Conservation (phyloP, 2,797 vertebrate genomes). For the Moxostoma hubbsi region DNA sequence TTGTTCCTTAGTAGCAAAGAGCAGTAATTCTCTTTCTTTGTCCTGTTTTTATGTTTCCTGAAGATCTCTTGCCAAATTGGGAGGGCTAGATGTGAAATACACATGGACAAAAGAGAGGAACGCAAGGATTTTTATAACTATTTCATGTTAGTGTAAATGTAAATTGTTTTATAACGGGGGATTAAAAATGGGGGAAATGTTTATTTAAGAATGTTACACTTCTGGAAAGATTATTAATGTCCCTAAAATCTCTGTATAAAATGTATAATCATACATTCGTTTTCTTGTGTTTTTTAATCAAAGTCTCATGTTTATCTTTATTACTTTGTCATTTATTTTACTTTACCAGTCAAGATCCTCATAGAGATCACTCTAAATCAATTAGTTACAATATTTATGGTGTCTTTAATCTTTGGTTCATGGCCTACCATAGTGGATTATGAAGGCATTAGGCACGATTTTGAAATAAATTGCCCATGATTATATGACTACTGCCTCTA, state of each 20-base stretch:
- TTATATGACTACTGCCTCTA: neutral
- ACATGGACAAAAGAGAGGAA: conserved; percentile 34
- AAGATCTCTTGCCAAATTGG: conserved; percentile 52
- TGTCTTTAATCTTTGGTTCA: conserved; percentile 3
- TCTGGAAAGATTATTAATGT: conserved; percentile 54
- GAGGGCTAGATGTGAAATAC: conserved; percentile 38
- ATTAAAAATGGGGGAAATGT: conserved; percentile 47
- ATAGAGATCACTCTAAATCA: neutral
- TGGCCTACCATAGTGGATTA: neutral
- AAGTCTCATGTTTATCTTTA: neutral
- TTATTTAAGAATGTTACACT: conserved; percentile 54
- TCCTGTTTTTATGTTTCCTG: conserved; percentile 26
- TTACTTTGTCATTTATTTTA: conserved; percentile 4
- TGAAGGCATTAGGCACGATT: neutral
- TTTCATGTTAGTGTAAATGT: conserved; percentile 46
- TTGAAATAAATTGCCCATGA: neutral
- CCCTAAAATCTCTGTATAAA: conserved; percentile 45
- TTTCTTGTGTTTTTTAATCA: neutral
- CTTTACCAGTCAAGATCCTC: conserved; percentile 10
- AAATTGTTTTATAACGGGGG: conserved; percentile 57
- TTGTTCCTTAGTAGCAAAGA: conserved; percentile 43
- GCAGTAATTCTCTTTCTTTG: conserved; percentile 39
- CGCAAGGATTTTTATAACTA: conserved; percentile 53
- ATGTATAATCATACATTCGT: conserved; percentile 33
- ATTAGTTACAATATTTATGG: neutral